Conservation (phyloP, 2,113 vertebrate genomes). For the Halichoerus grypus region DNA sequence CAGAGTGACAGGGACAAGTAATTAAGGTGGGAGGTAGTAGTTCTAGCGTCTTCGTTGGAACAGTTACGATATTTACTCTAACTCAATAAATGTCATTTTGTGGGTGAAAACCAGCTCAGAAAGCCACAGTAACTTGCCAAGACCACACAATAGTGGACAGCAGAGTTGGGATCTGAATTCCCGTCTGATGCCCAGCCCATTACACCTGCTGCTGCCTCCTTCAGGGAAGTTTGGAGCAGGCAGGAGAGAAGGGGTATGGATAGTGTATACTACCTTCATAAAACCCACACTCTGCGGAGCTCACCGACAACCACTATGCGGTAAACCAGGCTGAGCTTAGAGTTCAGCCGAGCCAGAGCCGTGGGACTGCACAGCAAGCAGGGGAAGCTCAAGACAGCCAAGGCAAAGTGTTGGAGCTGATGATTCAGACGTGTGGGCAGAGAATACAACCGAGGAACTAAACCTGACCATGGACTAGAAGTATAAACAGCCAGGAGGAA, state of each 20-base stretch:
- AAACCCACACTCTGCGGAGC: neutral
- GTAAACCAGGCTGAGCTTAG: neutral
- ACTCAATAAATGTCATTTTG: neutral
- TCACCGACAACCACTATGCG: neutral
- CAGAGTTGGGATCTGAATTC: too few species aligned
- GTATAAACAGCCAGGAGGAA: neutral
- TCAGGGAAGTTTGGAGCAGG: accelerated
- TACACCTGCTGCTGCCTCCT: neutral
- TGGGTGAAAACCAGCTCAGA: neutral
- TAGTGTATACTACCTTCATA: neutral
- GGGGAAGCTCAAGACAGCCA: neutral
- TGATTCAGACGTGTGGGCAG: neutral
- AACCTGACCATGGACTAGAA: neutral
- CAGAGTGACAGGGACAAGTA: neutral
- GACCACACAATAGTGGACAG: accelerated
- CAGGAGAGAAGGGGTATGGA: neutral
- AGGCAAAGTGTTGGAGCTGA: neutral
- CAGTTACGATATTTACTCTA: neutral
- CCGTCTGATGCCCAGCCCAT: too few species aligned
- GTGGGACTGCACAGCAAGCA: accelerated
- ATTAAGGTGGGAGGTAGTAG: neutral
- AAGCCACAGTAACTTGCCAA: neutral
- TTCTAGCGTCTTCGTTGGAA: neutral
- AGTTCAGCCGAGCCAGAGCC: neutral
- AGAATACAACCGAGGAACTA: neutral